Percentiles rank a stretch among this genome's conserved stretches.
These are phyloP conservation scores for Aporophyla nigra DNA, from an alignment of 2,888 invertebrate species.

Conservation along the genomic window DNA sequence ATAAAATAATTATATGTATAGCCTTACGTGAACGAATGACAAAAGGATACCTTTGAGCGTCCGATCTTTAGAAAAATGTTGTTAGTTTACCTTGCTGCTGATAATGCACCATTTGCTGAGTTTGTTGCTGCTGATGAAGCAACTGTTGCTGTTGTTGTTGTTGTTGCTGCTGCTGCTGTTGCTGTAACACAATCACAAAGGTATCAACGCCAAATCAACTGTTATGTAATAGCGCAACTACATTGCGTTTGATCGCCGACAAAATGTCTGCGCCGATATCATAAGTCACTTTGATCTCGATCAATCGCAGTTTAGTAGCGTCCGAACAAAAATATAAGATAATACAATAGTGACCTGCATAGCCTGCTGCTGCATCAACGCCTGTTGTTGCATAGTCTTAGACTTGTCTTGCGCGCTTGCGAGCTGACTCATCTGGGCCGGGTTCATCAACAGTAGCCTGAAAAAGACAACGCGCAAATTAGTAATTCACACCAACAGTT, in stretches of 20 bases:
- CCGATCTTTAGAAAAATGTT: not conserved
- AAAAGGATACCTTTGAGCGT: not conserved
- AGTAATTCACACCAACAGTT: not conserved
- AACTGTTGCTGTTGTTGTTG: conserved; percentile 80
- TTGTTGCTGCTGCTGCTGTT: conserved; percentile 82
- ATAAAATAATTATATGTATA: not conserved
- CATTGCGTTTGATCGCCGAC: not conserved
- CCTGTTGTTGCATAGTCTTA: conserved; percentile 88
- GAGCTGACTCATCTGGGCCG: conserved; percentile 90
- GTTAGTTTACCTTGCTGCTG: conserved; percentile 80
- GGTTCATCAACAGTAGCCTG: conserved; percentile 91
- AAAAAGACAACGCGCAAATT: conserved; percentile 16
- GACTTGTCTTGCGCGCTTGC: conserved; percentile 86
- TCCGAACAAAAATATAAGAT: not conserved
- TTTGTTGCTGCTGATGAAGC: conserved; percentile 85
- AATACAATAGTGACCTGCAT: conserved; percentile 77
- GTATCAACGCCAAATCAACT: conserved; percentile 1
- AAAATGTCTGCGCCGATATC: not conserved
- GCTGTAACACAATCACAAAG: conserved; percentile 65
- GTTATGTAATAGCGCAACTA: not conserved
- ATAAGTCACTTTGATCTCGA: not conserved
- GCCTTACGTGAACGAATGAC: conserved; percentile 19
- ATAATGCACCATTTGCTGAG: conserved; percentile 85
- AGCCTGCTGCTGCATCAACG: conserved; percentile 83
- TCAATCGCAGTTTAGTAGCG: not conserved